Base-by-base conservation (phyloP, 2,888 invertebrate genomes). In the Agrotis puta region DNA sequence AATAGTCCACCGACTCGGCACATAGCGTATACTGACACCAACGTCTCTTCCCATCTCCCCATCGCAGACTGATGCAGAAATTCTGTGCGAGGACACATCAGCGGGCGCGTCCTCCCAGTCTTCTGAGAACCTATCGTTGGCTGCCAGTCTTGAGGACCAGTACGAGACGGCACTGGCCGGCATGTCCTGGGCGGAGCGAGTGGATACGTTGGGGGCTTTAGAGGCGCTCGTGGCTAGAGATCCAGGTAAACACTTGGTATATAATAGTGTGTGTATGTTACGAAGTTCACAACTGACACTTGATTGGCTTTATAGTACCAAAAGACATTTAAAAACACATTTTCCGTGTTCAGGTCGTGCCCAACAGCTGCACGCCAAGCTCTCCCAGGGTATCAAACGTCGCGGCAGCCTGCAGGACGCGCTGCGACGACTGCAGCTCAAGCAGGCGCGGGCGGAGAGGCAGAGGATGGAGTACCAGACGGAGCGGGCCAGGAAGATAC, bases 281-380 rank as follows among this genome's bases (percentile, higher is more conserved):
- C 3, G 27, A 27, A 3, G 27, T 27, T 27, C 27, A 27, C 6
- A 14, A 43, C 13, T 43, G 3, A 14, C 43, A 43, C 43, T 39
- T 39, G 39, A 9, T 9, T 1, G 11, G 39, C 11, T 39, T 39
- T 39, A 2, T 9, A 39, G 39, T 39, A 39, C 39, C 39, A 39
- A 39, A 7, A 48, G 2, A 22, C 18, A 16, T n/a, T 43, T 14
- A 47, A 50, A 71, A 48, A 6, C 9, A 20, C 1, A 1, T 6
- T 48, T 22, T 5, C 14, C 0, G 9, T 2, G 1, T 79, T 96
- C 97, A 83, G 98, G 99, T 27, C 97, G 99, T 66, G 99, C 99
- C 0, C 97, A 98, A 74, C 98, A 99, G 84, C 96, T 99, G 57
- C 99, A 99, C 92, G 99, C 99, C 84, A 99, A 99, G 90, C 95